Conservation (phyloP, 1,140 invertebrate genomes). For the Cheumatopsyche charites region DNA sequence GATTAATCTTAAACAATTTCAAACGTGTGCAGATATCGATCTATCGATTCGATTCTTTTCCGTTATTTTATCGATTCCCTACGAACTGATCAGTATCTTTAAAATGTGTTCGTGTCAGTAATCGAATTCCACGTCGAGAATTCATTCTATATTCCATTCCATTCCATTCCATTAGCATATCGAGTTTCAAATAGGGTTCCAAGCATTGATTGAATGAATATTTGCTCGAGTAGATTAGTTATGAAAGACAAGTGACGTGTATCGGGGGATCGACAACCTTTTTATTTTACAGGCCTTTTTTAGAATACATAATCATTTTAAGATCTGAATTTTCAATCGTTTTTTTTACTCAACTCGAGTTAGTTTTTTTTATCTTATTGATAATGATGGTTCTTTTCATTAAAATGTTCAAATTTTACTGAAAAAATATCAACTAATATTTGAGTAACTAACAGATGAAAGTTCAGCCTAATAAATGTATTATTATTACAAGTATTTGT, state of each 20-base stretch:
- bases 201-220: slow-evolving; percentile 27
- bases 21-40: no score
- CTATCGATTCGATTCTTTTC: no score
- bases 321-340: not conserved
- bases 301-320: no score
- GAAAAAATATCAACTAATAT: no score
- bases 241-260: slow-evolving; percentile 24
- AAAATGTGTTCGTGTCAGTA: slow-evolving; percentile 2
- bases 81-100: not conserved
- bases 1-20: no score
- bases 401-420: no score
- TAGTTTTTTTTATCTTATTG: no score
- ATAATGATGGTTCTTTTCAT: no score
- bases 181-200: slow-evolving; percentile 20
- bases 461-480: no score
- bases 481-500: no score
- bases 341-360: not conserved
- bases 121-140: slow-evolving; percentile 14
- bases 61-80: no score
- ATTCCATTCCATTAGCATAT: slow-evolving; percentile 24
- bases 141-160: slow-evolving; percentile 22
- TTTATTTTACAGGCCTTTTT: not conserved
- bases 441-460: no score
- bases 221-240: slow-evolving; percentile 26
- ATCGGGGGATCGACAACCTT: not conserved